Evolutionary conservation across 1,140 invertebrate species (phyloP).

Genomic region (Teleogryllus occipitalis): DNA sequence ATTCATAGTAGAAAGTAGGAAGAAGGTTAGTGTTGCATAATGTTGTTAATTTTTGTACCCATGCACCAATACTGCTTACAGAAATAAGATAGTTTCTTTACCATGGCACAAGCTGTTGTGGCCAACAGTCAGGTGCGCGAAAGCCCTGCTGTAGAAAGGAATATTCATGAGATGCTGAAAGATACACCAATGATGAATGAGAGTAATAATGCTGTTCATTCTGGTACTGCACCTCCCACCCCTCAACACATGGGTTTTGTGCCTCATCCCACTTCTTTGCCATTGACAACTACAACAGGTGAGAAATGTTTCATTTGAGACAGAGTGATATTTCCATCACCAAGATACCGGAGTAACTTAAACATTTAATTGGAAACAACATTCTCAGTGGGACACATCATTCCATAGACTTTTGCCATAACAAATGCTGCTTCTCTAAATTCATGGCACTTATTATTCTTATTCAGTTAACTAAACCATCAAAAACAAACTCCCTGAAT

Average conservation of each 20-base stretch:
- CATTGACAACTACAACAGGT: constrained; percentile 22
- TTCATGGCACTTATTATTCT: too few relatives aligned
- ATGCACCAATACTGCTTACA: not conserved
- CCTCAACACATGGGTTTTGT: constrained; percentile 35
- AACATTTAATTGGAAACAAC: too few relatives aligned
- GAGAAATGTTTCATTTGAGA: not conserved
- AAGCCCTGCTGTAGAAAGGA: constrained; percentile 47
- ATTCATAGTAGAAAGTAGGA: not conserved
- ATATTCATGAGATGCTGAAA: constrained; percentile 81
- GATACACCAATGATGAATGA: constrained; percentile 72
- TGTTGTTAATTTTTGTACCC: not conserved
- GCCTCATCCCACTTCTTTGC: constrained; percentile 24
- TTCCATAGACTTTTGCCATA: too few relatives aligned
- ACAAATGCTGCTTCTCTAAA: too few relatives aligned
- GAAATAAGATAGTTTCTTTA: constrained; percentile 1
- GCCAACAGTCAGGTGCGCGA: constrained; percentile 19
- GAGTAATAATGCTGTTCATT: constrained; percentile 63
- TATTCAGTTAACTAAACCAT: too few relatives aligned
- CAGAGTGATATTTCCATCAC: not conserved
- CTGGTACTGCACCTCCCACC: constrained; percentile 48
- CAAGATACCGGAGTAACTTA: not conserved
- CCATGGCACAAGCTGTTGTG: constrained; percentile 21
- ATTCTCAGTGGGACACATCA: too few relatives aligned
- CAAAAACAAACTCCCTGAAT: too few relatives aligned
- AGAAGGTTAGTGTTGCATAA: not conserved